Percentiles rank a stretch among this genome's conserved stretches.
phyloP scores from a whole-genome alignment of 2,113 vertebrate species.

The Centropristis striata region DNA sequence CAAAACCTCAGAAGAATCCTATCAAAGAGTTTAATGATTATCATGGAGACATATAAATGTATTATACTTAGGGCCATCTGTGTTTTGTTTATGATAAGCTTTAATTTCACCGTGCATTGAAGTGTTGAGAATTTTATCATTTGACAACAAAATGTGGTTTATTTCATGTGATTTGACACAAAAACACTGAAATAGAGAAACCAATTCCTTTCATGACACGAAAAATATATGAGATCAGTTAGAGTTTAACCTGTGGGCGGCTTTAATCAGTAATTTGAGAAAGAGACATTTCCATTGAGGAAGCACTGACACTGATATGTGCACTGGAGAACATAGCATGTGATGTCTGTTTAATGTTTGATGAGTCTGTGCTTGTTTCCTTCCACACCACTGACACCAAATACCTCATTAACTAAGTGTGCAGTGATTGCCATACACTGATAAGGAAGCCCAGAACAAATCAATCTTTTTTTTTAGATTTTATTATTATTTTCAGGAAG shows the following conservation, averaged over 20 bases:
- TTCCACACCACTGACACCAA: constrained; percentile 20
- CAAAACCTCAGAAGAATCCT: neutral
- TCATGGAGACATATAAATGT: too few relatives aligned
- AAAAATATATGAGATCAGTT: too few relatives aligned
- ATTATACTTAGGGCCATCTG: too few relatives aligned
- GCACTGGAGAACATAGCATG: constrained; percentile 12
- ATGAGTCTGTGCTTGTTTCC: constrained; percentile 35
- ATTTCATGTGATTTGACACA: neutral
- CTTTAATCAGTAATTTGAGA: neutral
- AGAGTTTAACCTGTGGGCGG: neutral
- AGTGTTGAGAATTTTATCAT: neutral
- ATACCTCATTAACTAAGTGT: constrained; percentile 4
- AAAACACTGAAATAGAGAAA: neutral
- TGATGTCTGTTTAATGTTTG: constrained; percentile 53
- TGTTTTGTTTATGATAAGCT: neutral
- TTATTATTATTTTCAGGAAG: constrained; percentile 26
- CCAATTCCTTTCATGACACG: too few relatives aligned
- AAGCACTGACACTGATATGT: constrained; percentile 18
- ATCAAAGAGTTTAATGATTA: neutral
- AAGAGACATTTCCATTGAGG: neutral
- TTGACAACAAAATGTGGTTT: neutral
- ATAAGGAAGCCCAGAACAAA: neutral
- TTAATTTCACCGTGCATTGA: too few relatives aligned
- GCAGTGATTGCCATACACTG: constrained; percentile 13
- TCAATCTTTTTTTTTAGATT: neutral